A percentile compares a stretch with the other conserved stretches of the same genome.
These are phyloP conservation scores for Chymomyza procnemis DNA, from an alignment of 2,888 invertebrate genomes.

Conservation along the genomic window DNA sequence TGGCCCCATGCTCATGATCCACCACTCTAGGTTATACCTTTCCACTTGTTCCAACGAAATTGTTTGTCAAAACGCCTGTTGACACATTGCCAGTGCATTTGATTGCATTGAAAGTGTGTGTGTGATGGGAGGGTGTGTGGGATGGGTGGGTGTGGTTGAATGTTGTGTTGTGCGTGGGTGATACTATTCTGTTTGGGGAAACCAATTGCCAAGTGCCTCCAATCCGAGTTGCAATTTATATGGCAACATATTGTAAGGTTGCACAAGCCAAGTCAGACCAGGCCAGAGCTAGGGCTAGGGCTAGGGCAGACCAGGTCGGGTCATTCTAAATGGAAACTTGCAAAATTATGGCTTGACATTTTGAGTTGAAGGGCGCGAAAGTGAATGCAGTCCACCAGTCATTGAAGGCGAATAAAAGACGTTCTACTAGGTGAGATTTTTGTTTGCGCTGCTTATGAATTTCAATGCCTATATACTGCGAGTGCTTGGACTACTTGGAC, in stretches of 20 bases:
- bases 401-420: conserved; percentile 46
- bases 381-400: conserved; percentile 18
- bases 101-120: neutral
- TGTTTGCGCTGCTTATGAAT: conserved; percentile 43
- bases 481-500: neutral
- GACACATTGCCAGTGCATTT: conserved; percentile 22
- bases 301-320: conserved; percentile 1
- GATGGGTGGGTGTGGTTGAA: neutral
- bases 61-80: conserved; percentile 16
- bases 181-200: neutral
- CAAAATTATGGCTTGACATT: conserved; percentile 43
- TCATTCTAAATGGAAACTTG: conserved; percentile 46
- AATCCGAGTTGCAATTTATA: neutral
- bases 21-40: neutral
- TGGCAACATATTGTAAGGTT: neutral
- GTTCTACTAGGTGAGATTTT: conserved; percentile 50
- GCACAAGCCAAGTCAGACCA: neutral
- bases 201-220: neutral
- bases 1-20: neutral
- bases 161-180: neutral
- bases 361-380: conserved; percentile 51
- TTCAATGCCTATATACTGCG: conserved; percentile 14
- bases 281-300: too few species aligned
- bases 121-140: neutral
- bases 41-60: neutral